Percentiles rank a stretch among this genome's conserved stretches.
Conservation (phyloP, 2,888 invertebrate species). For the Diadromus collaris region DNA sequence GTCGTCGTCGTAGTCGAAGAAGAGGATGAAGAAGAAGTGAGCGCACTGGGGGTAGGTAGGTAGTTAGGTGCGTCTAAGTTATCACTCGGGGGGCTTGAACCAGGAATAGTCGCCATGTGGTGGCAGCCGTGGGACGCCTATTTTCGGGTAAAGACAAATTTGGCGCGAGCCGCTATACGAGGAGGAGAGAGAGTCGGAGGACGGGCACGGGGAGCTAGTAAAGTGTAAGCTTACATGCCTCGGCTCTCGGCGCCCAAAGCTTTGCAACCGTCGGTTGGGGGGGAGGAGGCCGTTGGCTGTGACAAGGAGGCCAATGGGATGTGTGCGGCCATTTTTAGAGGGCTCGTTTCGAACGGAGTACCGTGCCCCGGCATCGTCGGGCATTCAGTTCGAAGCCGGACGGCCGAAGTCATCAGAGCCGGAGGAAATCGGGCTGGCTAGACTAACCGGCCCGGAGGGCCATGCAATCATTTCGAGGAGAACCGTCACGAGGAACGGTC, state of each 20-base stretch:
- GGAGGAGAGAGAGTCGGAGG: constrained; percentile 49
- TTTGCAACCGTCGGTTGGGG: constrained; percentile 48
- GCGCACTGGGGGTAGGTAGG: constrained; percentile 57
- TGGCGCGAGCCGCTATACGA: constrained; percentile 82
- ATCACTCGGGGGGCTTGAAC: constrained; percentile 63
- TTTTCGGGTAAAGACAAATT: constrained; percentile 93
- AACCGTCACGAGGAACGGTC: constrained; percentile 55
- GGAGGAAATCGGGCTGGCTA: constrained; percentile 49
- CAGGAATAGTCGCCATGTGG: constrained; percentile 79
- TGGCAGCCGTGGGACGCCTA: constrained; percentile 79
- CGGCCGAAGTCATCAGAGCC: constrained; percentile 65
- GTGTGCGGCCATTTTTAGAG: constrained; percentile 80
- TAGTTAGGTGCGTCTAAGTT: constrained; percentile 54
- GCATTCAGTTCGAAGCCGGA: constrained; percentile 77
- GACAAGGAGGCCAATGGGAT: constrained; percentile 78
- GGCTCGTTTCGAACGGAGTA: constrained; percentile 73
- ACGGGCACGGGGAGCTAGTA: constrained; percentile 63
- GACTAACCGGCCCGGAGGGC: constrained; percentile 48
- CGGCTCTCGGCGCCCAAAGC: constrained; percentile 31
- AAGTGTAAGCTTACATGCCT: constrained; percentile 79
- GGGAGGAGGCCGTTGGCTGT: constrained; percentile 70
- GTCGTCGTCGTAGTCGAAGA: constrained; percentile 14
- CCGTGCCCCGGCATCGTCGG: constrained; percentile 67
- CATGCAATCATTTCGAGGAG: constrained; percentile 57
- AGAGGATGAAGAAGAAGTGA: constrained; percentile 31